Conservation (phyloP, 2,113 vertebrate species). For the Pelmatolapia mariae region DNA sequence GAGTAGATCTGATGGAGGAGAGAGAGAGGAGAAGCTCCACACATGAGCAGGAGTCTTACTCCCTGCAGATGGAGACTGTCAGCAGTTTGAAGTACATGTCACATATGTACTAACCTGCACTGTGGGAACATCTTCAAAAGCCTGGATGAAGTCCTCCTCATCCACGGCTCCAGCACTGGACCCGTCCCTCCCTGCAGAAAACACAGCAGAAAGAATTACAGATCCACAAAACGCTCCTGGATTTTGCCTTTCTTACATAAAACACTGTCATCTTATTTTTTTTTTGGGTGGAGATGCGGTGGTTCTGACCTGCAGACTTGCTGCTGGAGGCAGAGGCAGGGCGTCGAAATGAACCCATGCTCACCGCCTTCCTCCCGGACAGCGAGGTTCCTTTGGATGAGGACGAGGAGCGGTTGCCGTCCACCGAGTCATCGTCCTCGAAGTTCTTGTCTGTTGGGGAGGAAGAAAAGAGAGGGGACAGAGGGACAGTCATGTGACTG, state of each 20-base stretch:
- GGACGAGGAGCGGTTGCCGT: conserved; percentile 88
- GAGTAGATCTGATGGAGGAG: conserved; percentile 82
- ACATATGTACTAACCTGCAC: conserved; percentile 75
- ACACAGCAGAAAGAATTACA: neutral
- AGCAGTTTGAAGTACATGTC: neutral
- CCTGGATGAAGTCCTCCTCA: conserved; percentile 90
- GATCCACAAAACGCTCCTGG: neutral
- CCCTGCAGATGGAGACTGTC: neutral
- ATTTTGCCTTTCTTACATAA: neutral
- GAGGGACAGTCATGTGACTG: neutral
- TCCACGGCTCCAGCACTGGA: conserved; percentile 87
- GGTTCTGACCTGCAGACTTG: conserved; percentile 82
- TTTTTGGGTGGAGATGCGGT: neutral
- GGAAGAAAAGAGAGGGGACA: neutral
- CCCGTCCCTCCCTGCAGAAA: conserved; percentile 75
- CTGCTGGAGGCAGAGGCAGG: conserved; percentile 74
- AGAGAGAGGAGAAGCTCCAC: neutral
- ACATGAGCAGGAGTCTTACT: neutral
- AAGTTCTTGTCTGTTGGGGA: conserved; percentile 87
- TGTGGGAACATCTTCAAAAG: conserved; percentile 90
- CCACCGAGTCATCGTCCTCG: conserved; percentile 94
- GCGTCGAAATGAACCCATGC: conserved; percentile 78
- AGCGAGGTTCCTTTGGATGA: conserved; percentile 81
- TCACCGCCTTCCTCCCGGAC: conserved; percentile 73
- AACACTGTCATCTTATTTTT: neutral